Evolutionary conservation across 2,888 invertebrate genomes (phyloP), one percentile per base, ranked within the genome.

Genomic region (Caenorhabditis uteleia): DNA sequence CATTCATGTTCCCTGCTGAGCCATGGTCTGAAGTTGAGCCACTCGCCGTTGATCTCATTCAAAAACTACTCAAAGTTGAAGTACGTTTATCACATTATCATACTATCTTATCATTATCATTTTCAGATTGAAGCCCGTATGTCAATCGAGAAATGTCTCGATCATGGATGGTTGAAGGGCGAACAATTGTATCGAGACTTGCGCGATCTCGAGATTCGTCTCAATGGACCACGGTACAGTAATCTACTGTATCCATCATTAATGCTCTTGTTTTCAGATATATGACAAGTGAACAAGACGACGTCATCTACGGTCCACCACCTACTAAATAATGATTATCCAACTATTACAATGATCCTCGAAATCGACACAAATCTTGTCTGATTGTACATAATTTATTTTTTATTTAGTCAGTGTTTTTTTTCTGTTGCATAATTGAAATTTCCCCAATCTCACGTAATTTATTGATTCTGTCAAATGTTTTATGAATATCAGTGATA

Each of bases 1-100:
- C 94, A 50, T 98, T 98, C 85, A 98, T 98, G 97, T 98, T 97
- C 87, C 98, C 98, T 36, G 90, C 92, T n/a, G 90, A 90, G 85
- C 95, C 95, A 0, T 98, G 97, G 97, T 91, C 91, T 82, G 92
- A 94, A 85, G 93, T 97, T 82, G 95, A 95, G 25, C 89, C 89
- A 43, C 90, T 92, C 85, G 92, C 95, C 62, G 93, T 95, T 84
- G 95, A 97, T 86, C 88, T 98, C 75, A 98, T 98, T 81, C 95
- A 92, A 86, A 94, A 94, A 86, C 87, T 98, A 79, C 88, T 98
- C 60, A 95, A 95, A 90, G 95, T 87, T 36, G 86, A 86, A 75
- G 85, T 85, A 21, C 36, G 48, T 20, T 33, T 12, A 26, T 38
- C 4, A 25, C 14, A 12, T n/a, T 16, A 36, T 39, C 16, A 1